Conservation (phyloP, 2,888 invertebrate genomes). For the Miltochrista miniata region DNA sequence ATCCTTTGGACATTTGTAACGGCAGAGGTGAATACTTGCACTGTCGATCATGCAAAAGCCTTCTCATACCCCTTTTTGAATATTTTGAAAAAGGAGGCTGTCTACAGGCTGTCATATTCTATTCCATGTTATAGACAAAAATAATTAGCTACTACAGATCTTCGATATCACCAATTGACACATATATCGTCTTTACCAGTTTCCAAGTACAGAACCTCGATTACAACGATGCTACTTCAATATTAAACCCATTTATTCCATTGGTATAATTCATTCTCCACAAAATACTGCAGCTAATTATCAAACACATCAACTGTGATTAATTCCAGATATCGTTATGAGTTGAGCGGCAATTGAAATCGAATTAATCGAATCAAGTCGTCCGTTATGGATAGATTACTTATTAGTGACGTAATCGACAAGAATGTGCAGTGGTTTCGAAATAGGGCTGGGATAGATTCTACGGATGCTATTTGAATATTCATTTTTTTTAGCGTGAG, state of each 20-base stretch:
- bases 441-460: slow-evolving; percentile 4
- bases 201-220: neutral
- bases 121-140: too few species aligned
- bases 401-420: slow-evolving; percentile 27
- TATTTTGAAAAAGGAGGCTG: too few species aligned
- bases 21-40: too few species aligned
- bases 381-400: slow-evolving; percentile 15
- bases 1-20: too few species aligned
- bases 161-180: too few species aligned
- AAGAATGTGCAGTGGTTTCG: slow-evolving; percentile 12
- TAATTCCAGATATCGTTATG: slow-evolving; percentile 6
- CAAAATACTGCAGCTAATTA: neutral
- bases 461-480: too few species aligned
- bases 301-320: slow-evolving; percentile 1
- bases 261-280: neutral
- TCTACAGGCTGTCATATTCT: too few species aligned
- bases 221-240: neutral
- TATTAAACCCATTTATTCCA: neutral
- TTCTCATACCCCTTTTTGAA: too few species aligned
- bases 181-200: neutral
- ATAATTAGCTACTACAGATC: too few species aligned
- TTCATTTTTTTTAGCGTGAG: too few species aligned
- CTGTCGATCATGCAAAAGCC: too few species aligned
- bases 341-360: slow-evolving; percentile 23
- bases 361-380: slow-evolving; percentile 29